Percentiles rank a stretch among this genome's conserved stretches.
These are phyloP conservation scores for Manacus vitellinus DNA, from an alignment of 2,113 vertebrate species.

Conservation along the genomic window DNA sequence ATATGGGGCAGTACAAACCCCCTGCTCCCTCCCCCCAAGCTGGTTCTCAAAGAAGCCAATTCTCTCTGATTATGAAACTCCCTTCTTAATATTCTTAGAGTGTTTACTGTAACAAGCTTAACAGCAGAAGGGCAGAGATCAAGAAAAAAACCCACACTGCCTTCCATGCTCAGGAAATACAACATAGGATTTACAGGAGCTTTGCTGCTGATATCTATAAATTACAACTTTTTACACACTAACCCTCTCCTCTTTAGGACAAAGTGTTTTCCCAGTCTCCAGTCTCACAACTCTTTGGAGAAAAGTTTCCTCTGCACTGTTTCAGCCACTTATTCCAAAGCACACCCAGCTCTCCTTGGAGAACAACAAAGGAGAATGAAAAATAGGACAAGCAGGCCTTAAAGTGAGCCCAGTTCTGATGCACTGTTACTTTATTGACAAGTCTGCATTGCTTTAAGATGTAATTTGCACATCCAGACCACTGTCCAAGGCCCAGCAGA, in stretches of 20 bases:
- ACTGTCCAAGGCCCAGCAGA: background rate
- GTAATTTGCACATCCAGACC: background rate
- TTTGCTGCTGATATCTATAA: background rate
- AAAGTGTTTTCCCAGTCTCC: background rate
- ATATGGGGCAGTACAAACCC: background rate
- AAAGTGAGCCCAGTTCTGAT: background rate
- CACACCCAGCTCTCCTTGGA: background rate
- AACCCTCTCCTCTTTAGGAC: background rate
- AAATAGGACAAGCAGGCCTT: background rate
- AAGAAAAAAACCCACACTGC: background rate
- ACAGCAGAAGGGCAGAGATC: slow-evolving; percentile 33
- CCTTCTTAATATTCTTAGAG: slow-evolving; percentile 50
- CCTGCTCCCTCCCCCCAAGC: background rate
- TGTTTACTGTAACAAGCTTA: slow-evolving; percentile 41
- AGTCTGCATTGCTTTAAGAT: background rate
- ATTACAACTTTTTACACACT: background rate
- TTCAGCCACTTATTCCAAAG: background rate
- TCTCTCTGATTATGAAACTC: slow-evolving; percentile 47
- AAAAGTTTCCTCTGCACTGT: background rate
- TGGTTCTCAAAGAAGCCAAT: background rate
- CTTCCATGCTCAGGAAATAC: background rate
- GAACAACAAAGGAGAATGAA: background rate
- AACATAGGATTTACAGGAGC: background rate
- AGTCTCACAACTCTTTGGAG: background rate
- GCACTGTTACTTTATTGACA: background rate